phyloP scores from a whole-genome alignment of 2,888 invertebrate genomes.

The Subacronicta megacephala region DNA sequence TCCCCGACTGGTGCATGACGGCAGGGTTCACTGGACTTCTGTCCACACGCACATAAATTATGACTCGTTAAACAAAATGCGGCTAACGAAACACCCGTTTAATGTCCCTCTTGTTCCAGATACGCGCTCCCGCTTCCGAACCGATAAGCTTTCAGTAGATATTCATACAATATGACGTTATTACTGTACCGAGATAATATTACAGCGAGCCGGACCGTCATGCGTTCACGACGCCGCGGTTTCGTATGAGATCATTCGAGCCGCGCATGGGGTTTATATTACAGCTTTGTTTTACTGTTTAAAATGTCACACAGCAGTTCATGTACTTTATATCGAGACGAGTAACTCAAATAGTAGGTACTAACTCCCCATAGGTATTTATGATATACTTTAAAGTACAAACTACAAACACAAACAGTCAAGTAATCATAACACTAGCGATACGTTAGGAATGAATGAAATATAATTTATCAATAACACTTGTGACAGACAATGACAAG shows the following conservation, averaged over 20 bases:
- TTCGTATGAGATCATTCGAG: conserved; percentile 60
- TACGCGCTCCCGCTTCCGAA: conserved; percentile 68
- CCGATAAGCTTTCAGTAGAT: conserved; percentile 70
- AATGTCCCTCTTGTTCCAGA: conserved; percentile 71
- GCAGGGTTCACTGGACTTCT: conserved; percentile 69
- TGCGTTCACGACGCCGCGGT: conserved; percentile 40
- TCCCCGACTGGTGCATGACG: conserved; percentile 65
- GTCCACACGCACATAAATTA: conserved; percentile 62
- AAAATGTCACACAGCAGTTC: conserved; percentile 21
- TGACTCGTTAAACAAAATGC: conserved; percentile 67
- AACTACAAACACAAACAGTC: no score
- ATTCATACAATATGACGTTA: conserved; percentile 45
- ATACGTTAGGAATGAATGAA: no score
- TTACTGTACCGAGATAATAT: conserved; percentile 20
- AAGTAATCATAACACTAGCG: no score
- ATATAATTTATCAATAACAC: no score
- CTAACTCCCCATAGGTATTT: no score
- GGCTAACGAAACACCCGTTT: conserved; percentile 67
- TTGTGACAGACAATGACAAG: no score
- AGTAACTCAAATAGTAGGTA: no score
- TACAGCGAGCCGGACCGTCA: conserved; percentile 34
- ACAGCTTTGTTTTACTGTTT: conserved; percentile 31
- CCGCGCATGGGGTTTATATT: conserved; percentile 55
- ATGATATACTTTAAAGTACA: no score
- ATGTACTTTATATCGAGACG: conserved; percentile 10